A percentile compares a stretch with the other conserved stretches of the same genome.
Conservation (phyloP, 2,113 vertebrate genomes). For the Epinephelus moara region DNA sequence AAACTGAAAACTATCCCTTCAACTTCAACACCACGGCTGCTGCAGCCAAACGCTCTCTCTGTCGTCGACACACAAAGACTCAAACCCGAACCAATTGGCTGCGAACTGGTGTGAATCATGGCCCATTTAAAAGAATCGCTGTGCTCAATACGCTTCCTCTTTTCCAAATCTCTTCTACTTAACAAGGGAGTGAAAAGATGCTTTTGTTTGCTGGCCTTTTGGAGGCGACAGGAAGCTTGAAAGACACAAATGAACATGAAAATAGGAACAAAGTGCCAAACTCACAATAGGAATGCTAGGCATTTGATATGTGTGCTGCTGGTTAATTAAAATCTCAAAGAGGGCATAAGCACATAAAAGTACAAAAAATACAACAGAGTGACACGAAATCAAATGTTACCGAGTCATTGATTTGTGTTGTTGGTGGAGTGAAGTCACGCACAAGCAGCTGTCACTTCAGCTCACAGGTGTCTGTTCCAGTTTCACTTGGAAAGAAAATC, state of each 20-base stretch:
- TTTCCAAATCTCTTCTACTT: constrained; percentile 48
- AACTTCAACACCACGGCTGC: constrained; percentile 11
- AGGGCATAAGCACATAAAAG: background rate
- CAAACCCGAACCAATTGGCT: constrained; percentile 20
- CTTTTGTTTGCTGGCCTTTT: constrained; percentile 90
- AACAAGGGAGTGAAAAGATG: constrained; percentile 81
- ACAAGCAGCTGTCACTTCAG: constrained; percentile 5
- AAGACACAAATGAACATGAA: constrained; percentile 72
- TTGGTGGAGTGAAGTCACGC: background rate
- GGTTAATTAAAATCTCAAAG: constrained; percentile 55
- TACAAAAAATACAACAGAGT: background rate
- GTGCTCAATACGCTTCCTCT: constrained; percentile 45
- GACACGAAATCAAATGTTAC: background rate
- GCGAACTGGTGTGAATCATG: constrained; percentile 62
- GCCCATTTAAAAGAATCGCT: constrained; percentile 33
- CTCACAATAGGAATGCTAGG: constrained; percentile 49
- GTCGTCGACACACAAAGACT: background rate
- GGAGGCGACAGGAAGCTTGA: constrained; percentile 84
- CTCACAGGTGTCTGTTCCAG: constrained; percentile 55
- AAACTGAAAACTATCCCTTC: background rate
- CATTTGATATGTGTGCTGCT: constrained; percentile 44
- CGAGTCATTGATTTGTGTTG: background rate
- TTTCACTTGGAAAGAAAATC: constrained; percentile 22
- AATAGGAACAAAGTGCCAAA: constrained; percentile 64
- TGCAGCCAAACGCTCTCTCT: background rate